Conservation (phyloP, 2,888 invertebrate species). For the Branchipolynoe longqiensis region DNA sequence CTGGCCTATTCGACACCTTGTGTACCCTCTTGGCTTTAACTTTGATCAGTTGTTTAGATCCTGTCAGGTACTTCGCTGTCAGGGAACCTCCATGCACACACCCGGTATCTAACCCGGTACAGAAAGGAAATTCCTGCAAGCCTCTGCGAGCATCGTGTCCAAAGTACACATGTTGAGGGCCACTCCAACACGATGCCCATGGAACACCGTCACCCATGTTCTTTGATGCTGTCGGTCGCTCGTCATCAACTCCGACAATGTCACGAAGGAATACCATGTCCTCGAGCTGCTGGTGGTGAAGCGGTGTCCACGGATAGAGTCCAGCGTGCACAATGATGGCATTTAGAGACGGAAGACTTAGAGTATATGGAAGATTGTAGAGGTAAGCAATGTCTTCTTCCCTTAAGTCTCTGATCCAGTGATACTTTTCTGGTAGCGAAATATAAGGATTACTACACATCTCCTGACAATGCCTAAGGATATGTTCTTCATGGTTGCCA, state of each 20-base stretch:
- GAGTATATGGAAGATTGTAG: conserved; percentile 79
- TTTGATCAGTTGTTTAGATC: conserved; percentile 5
- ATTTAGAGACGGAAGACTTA: conserved; percentile 77
- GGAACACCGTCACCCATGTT: conserved; percentile 71
- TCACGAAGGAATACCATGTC: conserved; percentile 80
- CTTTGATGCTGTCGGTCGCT: conserved; percentile 68
- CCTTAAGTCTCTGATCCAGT: conserved; percentile 76
- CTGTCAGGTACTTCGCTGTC: conserved; percentile 71
- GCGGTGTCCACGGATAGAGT: conserved; percentile 75
- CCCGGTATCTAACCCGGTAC: conserved; percentile 82
- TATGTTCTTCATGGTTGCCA: conserved; percentile 66
- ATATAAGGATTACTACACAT: background rate
- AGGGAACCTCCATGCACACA: conserved; percentile 79
- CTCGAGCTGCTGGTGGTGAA: conserved; percentile 73
- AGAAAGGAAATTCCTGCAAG: conserved; percentile 74
- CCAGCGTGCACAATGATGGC: conserved; percentile 79
- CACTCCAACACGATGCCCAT: conserved; percentile 79
- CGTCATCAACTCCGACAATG: conserved; percentile 71
- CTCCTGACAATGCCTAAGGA: conserved; percentile 54
- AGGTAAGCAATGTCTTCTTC: conserved; percentile 76
- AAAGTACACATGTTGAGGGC: conserved; percentile 81
- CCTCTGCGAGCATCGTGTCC: conserved; percentile 81
- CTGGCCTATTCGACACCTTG: background rate
- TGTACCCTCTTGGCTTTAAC: conserved; percentile 27
- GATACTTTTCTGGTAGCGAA: conserved; percentile 67